phyloP scores from a whole-genome alignment of 2,797 vertebrate genomes.

The Onychomys torridus region DNA sequence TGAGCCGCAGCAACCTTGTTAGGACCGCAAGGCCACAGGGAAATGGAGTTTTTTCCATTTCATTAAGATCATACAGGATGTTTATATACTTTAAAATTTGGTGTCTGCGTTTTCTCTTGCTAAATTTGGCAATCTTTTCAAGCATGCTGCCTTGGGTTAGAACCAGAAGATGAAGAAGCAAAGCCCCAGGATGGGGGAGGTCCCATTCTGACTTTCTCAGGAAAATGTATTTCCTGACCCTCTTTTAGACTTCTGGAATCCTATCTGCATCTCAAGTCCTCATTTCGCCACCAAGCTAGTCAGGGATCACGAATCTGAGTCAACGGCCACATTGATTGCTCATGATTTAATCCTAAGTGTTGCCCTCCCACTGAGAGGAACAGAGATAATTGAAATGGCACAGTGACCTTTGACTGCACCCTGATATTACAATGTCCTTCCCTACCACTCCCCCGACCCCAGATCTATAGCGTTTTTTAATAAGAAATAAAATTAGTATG shows the following conservation, averaged over 20 bases:
- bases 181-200: not conserved
- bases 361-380: not conserved
- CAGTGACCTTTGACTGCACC: not conserved
- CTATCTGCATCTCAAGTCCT: not conserved
- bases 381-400: not conserved
- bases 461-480: not conserved
- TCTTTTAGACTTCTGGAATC: not conserved
- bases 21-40: not conserved
- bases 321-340: not conserved
- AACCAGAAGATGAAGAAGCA: not conserved
- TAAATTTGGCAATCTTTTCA: not conserved
- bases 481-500: not conserved
- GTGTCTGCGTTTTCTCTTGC: not conserved
- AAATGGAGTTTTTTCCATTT: not conserved
- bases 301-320: not conserved
- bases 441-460: not conserved
- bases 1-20: not conserved
- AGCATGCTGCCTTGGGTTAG: not conserved
- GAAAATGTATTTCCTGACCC: not conserved
- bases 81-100: not conserved
- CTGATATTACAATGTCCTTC: not conserved
- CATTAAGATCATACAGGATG: not conserved
- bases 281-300: not conserved
- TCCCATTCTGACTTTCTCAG: not conserved
- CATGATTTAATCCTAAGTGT: not conserved